Evolutionary conservation across 2,888 invertebrate species (phyloP).

Genomic region (Malacosoma neustria): DNA sequence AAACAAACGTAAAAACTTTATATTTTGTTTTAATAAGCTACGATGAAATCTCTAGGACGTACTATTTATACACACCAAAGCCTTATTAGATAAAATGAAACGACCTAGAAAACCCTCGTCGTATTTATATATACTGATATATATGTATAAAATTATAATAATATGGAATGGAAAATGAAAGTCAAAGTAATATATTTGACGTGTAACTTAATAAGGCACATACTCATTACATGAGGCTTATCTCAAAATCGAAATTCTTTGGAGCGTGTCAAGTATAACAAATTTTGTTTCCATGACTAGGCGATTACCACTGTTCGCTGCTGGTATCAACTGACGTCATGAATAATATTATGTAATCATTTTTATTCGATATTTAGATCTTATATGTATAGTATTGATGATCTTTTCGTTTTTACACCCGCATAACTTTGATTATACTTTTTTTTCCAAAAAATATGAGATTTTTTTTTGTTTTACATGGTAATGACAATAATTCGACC

Average conservation of each 20-base stretch:
- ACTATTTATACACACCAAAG: not conserved
- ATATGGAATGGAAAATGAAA: not conserved
- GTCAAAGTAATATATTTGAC: slow-evolving; percentile 7
- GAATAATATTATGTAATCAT: slow-evolving; percentile 32
- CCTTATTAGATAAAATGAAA: not conserved
- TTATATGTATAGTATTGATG: no score
- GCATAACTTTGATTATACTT: no score
- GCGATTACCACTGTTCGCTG: slow-evolving; percentile 16
- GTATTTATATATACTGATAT: not conserved
- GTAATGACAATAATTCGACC: no score
- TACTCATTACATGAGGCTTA: slow-evolving; percentile 26
- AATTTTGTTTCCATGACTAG: slow-evolving; percentile 49
- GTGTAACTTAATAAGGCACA: slow-evolving; percentile 21
- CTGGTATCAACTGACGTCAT: slow-evolving; percentile 28
- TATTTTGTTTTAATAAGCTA: no score
- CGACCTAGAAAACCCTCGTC: not conserved
- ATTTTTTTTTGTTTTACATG: no score
- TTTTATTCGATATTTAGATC: slow-evolving; percentile 26
- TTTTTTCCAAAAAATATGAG: no score
- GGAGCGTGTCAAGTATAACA: slow-evolving; percentile 39
- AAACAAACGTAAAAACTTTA: no score
- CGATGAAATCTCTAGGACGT: not conserved
- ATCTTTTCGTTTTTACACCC: no score
- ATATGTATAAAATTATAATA: no score
- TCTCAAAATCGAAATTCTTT: slow-evolving; percentile 40